A percentile compares a stretch with the other conserved stretches of the same genome.
Evolutionary conservation across 2,888 invertebrate genomes (phyloP).

Genomic region (Mesorhabditis belari): DNA sequence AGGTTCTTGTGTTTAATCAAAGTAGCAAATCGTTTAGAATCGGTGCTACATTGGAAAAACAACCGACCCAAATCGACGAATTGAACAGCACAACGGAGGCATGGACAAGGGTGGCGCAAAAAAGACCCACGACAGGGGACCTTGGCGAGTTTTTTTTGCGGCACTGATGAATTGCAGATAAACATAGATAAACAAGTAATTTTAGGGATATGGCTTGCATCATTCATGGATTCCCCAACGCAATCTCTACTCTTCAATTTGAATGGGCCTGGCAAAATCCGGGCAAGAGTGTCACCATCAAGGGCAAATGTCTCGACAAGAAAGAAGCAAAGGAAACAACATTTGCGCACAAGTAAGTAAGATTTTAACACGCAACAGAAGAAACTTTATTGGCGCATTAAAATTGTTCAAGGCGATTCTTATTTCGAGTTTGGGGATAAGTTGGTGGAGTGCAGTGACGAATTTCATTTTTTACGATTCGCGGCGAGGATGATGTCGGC

Average conservation of each 20-base stretch:
- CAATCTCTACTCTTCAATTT: slow-evolving; percentile 64
- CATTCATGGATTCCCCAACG: slow-evolving; percentile 89
- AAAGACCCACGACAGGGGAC: slow-evolving; percentile 79
- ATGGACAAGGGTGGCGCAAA: slow-evolving; percentile 79
- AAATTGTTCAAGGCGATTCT: too few species aligned
- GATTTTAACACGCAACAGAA: neutral
- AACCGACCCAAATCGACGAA: slow-evolving; percentile 80
- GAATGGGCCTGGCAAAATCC: slow-evolving; percentile 99
- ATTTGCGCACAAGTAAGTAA: slow-evolving; percentile 68
- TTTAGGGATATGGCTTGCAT: slow-evolving; percentile 87
- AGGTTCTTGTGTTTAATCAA: neutral
- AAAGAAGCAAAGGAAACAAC: slow-evolving; percentile 67
- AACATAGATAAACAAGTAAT: slow-evolving; percentile 30
- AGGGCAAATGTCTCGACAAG: slow-evolving; percentile 66
- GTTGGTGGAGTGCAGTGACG: too few species aligned
- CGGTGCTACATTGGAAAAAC: slow-evolving; percentile 90
- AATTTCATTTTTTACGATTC: too few species aligned
- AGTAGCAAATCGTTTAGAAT: slow-evolving; percentile 65
- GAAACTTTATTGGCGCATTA: too few species aligned
- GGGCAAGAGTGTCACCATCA: slow-evolving; percentile 31
- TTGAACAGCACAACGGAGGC: slow-evolving; percentile 87
- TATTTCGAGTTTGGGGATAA: too few species aligned
- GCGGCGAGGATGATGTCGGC: too few species aligned
- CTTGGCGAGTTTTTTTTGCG: slow-evolving; percentile 67
- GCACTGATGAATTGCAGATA: neutral